These are phyloP conservation scores for Lutjanus campechanus DNA, from an alignment of 2,797 vertebrate species.

Conservation along the genomic window DNA sequence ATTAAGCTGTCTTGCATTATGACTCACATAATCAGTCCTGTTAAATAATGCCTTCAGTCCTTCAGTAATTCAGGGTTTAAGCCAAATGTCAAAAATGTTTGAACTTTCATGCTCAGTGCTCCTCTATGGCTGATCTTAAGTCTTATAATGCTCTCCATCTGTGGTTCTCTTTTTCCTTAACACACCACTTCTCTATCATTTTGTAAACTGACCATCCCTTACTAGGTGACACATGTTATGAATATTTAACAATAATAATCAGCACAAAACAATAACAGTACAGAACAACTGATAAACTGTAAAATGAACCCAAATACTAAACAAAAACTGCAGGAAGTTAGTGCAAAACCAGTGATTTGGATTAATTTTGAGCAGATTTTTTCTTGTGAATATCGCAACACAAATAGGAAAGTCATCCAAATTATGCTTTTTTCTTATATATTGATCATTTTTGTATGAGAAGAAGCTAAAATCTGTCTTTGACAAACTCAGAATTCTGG, in stretches of 20 bases:
- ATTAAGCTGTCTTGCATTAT: slow-evolving; percentile 32
- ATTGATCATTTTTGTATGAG: not conserved
- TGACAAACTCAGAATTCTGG: not conserved
- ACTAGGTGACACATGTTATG: too few species aligned
- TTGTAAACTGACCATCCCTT: too few species aligned
- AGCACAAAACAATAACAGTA: too few species aligned
- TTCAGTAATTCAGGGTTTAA: slow-evolving; percentile 11
- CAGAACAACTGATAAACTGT: too few species aligned
- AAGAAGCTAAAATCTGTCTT: not conserved
- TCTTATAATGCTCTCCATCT: not conserved
- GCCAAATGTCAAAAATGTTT: slow-evolving; percentile 22
- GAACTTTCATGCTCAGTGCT: slow-evolving; percentile 5
- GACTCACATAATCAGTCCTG: slow-evolving; percentile 41
- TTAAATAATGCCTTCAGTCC: slow-evolving; percentile 32
- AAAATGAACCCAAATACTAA: too few species aligned
- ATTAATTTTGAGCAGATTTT: too few species aligned
- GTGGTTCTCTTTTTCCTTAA: too few species aligned
- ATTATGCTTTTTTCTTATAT: not conserved
- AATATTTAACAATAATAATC: too few species aligned
- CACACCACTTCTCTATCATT: too few species aligned
- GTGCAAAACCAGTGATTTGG: too few species aligned
- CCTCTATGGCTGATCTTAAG: slow-evolving; percentile 11
- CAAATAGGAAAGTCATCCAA: not conserved
- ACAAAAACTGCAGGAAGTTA: too few species aligned
- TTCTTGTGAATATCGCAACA: too few species aligned